phyloP scores from a whole-genome alignment of 2,888 invertebrate species.

The Clitarchus hookeri region DNA sequence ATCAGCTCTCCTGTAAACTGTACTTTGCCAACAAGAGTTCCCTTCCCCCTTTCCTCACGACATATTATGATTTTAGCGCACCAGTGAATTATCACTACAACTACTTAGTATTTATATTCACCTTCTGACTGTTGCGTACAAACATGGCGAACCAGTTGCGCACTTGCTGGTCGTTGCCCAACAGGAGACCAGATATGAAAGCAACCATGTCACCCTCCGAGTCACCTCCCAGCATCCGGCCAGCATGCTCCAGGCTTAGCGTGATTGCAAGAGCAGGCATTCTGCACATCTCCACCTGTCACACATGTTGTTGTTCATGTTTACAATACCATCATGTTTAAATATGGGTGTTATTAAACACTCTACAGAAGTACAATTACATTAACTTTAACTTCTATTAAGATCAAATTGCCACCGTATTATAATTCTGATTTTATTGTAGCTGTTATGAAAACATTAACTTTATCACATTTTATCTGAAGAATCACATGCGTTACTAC shows the following conservation, averaged over 20 bases:
- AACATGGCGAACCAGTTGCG: constrained; percentile 93
- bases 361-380: too few species aligned
- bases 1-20: too few species aligned
- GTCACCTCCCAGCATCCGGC: constrained; percentile 46
- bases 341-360: too few species aligned
- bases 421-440: too few species aligned
- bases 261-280: constrained; percentile 89
- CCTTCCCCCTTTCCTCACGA: not conserved
- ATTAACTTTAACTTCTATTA: too few species aligned
- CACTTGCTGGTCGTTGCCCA: constrained; percentile 88
- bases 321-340: too few species aligned
- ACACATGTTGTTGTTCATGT: too few species aligned
- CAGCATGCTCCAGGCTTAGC: constrained; percentile 68
- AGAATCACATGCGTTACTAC: too few species aligned
- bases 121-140: constrained; percentile 82
- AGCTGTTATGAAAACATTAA: too few species aligned
- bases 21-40: too few species aligned
- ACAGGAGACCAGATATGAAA: constrained; percentile 84
- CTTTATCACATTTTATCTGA: too few species aligned
- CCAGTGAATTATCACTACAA: not conserved
- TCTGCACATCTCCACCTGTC: constrained; percentile 75
- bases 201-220: constrained; percentile 67
- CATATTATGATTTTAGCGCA: not conserved
- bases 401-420: too few species aligned
- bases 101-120: constrained; percentile 37